Base-by-base conservation (phyloP, 2,113 vertebrate genomes). In the Thunnus maccoyii region DNA sequence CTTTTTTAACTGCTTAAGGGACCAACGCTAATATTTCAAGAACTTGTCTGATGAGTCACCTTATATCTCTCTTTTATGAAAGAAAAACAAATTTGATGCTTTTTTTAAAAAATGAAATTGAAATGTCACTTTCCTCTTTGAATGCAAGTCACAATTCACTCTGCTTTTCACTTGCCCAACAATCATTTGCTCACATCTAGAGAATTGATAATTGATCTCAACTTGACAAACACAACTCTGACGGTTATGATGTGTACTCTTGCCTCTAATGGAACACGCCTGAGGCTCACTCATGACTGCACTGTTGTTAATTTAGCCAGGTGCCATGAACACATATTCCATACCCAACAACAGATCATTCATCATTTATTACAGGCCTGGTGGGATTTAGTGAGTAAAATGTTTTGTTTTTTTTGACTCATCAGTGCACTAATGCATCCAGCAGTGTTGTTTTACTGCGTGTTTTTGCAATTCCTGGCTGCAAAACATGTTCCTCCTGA, bases 251-350 rank as follows among this genome's bases (percentile, higher is more conserved):
- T 51, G n/a, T 57, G 22, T 18, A 22, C 52, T 36, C 32, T 20
- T 16, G 22, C 4, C 8, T 48, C 2, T 18, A 18, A 50, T 57
- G 27, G 63, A 13, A 18, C 52, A 60, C 4, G 30, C 55, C 20
- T 9, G 61, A 65, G 52, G 27, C 27, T n/a, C 15, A 41, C 13
- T 50, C n/a, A 14, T 58, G 15, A 41, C 46, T 5, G 13, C 20
- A 41, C 7, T 41, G 36, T 41, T 1, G 6, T 0, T 46, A 60
- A 52, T 32, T 14, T 20, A 47, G 17, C 22, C 70, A 46, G 48
- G 48, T 60, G 47, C 32, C 30, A 11, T 67, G 52, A 80, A 52
- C 73, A 32, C 60, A 20, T 13, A 44, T 58, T 60, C 54, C 30
- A 55, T 63, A 61, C 76, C 25, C 64, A 77, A 25, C 41, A 15